These are phyloP conservation scores for Numenius phaeopus DNA, from an alignment of 2,797 vertebrate species.

Conservation along the genomic window DNA sequence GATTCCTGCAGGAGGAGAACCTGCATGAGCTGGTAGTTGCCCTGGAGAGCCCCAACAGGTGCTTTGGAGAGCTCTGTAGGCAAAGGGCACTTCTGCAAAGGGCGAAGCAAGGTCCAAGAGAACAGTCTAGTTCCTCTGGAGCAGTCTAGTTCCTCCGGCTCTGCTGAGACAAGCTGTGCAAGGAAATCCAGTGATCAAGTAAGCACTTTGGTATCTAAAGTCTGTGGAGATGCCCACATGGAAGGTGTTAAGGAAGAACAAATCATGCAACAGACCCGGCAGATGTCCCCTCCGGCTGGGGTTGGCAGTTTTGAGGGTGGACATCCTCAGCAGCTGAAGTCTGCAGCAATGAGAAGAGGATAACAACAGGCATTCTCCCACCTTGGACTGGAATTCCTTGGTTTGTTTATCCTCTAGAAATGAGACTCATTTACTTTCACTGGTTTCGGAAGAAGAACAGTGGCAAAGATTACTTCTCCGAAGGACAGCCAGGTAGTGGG, in stretches of 20 bases:
- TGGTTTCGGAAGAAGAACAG: too few species aligned
- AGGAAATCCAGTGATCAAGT: neutral
- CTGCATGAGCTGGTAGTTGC: neutral
- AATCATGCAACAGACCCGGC: neutral
- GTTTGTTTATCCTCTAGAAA: too few species aligned
- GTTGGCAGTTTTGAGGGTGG: neutral
- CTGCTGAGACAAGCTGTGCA: neutral
- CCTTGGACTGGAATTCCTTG: too few species aligned
- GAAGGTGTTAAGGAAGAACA: neutral
- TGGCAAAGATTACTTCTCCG: too few species aligned
- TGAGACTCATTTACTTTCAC: too few species aligned
- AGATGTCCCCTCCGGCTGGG: fast-evolving
- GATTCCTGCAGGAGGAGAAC: neutral
- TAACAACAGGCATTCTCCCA: too few species aligned
- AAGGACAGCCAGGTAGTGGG: too few species aligned
- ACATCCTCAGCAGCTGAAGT: neutral
- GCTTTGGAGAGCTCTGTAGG: neutral
- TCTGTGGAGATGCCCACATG: neutral
- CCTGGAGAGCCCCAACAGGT: neutral
- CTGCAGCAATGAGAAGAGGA: fast-evolving
- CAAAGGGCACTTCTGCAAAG: neutral
- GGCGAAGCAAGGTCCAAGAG: neutral
- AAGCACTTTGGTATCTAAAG: neutral
- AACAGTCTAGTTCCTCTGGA: neutral
- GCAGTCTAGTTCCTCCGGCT: neutral